Evolutionary conservation across 2,113 vertebrate species (phyloP).

Genomic region (Semnornis frantzii): DNA sequence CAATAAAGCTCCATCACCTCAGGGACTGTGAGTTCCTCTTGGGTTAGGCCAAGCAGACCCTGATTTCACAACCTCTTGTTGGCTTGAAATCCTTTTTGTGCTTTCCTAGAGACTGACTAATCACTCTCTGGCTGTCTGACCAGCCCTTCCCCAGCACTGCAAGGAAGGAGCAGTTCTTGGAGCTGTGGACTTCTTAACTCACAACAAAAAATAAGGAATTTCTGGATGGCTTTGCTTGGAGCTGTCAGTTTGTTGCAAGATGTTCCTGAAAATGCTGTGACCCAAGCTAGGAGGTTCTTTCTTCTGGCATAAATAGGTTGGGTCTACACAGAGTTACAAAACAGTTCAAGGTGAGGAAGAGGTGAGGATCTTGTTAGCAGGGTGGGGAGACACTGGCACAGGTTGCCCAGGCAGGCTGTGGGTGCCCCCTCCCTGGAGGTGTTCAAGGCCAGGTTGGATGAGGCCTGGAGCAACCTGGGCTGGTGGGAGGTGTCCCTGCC

Average conservation of each 20-base stretch:
- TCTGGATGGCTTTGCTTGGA: neutral
- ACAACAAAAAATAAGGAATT: neutral
- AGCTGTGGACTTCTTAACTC: slow-evolving; percentile 3
- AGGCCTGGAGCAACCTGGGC: no score
- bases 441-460: no score
- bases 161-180: neutral
- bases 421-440: no score
- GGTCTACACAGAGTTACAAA: neutral
- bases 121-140: neutral
- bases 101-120: slow-evolving; percentile 19
- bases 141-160: slow-evolving; percentile 39
- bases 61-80: slow-evolving; percentile 34
- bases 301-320: neutral
- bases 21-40: neutral
- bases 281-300: neutral
- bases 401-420: no score
- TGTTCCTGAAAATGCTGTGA: neutral
- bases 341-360: neutral
- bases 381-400: no score
- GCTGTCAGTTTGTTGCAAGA: neutral
- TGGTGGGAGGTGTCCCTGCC: no score
- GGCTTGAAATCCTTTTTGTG: neutral
- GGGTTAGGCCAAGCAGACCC: neutral
- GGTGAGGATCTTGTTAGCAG: neutral
- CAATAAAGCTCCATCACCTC: neutral